phyloP scores from a whole-genome alignment of 2,888 invertebrate species.

The Diaperis boleti region DNA sequence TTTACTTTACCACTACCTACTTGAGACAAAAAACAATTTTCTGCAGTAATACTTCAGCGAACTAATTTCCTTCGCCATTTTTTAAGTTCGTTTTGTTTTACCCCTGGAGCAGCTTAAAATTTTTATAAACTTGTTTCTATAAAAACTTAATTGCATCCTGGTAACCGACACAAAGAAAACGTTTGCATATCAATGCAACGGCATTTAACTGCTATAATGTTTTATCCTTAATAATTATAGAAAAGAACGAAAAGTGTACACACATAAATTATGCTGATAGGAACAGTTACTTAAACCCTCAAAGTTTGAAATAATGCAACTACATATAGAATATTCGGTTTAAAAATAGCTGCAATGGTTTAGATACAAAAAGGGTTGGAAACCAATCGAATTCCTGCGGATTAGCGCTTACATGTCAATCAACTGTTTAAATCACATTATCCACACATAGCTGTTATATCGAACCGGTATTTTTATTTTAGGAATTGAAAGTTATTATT shows the following conservation, averaged over 20 bases:
- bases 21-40: too few relatives aligned
- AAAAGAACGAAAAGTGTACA: too few relatives aligned
- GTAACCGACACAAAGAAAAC: slow-evolving; percentile 13
- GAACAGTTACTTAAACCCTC: not conserved
- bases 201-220: slow-evolving; percentile 11
- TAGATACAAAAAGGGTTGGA: not conserved
- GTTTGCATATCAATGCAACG: not conserved
- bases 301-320: too few relatives aligned
- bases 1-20: too few relatives aligned
- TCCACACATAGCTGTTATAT: slow-evolving; percentile 8
- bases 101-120: too few relatives aligned
- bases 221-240: too few relatives aligned
- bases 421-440: not conserved
- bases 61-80: too few relatives aligned
- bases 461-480: slow-evolving; percentile 1
- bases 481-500: slow-evolving; percentile 15
- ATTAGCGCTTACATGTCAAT: not conserved
- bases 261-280: too few relatives aligned
- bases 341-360: not conserved
- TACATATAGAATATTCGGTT: too few relatives aligned
- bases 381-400: not conserved
- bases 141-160: slow-evolving; percentile 3
- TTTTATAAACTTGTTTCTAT: not conserved
- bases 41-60: too few relatives aligned
- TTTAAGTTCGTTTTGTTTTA: too few relatives aligned